Evolutionary conservation across 2,797 vertebrate species (phyloP).

Genomic region (Anas capensis): DNA sequence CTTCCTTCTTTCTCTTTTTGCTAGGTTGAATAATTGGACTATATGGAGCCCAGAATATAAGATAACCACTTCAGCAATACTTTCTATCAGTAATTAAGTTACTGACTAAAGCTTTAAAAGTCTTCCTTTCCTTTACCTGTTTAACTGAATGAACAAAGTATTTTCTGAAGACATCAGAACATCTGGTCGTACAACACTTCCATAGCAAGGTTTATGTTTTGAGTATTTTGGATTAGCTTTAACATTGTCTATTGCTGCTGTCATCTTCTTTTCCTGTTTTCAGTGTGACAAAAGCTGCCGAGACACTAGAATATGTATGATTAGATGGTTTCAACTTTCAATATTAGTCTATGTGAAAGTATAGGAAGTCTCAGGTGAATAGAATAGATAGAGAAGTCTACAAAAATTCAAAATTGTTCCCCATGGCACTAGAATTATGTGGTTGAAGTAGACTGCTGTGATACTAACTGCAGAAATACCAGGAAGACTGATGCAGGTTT

Average conservation of each 20-base stretch:
- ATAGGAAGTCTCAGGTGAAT: neutral
- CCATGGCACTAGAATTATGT: neutral
- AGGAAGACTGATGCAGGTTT: neutral
- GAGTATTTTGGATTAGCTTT: neutral
- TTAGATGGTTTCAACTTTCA: neutral
- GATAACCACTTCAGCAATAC: neutral
- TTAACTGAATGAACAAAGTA: neutral
- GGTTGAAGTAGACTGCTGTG: neutral
- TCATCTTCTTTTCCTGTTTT: neutral
- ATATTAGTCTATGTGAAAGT: neutral
- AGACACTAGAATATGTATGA: neutral
- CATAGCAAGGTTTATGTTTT: neutral
- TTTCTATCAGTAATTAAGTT: neutral
- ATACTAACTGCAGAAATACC: neutral
- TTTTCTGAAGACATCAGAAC: neutral
- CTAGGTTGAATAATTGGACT: neutral
- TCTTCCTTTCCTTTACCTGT: neutral
- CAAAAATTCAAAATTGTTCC: neutral
- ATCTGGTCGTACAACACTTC: neutral
- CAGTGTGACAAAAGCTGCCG: neutral
- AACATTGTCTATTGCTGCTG: neutral
- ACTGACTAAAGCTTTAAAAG: neutral
- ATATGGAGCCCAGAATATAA: neutral
- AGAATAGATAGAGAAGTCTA: neutral
- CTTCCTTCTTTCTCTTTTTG: neutral